Conservation (phyloP, 2,797 vertebrate genomes). For the Microtus obscurus region DNA sequence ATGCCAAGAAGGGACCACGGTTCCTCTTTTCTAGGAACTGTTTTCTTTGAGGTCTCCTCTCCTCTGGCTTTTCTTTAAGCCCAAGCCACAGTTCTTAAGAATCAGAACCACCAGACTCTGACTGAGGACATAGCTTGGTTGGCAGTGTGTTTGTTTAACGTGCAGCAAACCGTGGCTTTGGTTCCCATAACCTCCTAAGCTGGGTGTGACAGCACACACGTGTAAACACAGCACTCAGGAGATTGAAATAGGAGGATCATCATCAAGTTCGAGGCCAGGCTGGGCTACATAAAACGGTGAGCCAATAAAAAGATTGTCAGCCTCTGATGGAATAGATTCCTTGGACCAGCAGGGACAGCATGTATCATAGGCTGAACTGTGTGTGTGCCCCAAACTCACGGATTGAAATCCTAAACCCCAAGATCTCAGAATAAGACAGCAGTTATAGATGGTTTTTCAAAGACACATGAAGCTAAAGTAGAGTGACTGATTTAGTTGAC, state of each 20-base stretch:
- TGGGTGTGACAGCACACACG: too few species aligned
- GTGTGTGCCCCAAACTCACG: neutral
- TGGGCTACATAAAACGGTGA: neutral
- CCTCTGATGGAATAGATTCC: neutral
- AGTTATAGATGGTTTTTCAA: neutral
- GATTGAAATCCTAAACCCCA: neutral
- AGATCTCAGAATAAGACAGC: neutral
- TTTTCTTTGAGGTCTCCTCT: slow-evolving; percentile 7
- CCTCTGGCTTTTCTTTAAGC: neutral
- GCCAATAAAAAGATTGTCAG: neutral
- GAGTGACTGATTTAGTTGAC: neutral
- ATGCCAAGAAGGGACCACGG: neutral
- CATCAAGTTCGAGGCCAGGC: neutral
- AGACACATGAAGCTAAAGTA: neutral
- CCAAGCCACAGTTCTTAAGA: neutral
- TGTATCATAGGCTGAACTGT: neutral
- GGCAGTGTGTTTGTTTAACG: neutral
- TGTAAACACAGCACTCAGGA: neutral
- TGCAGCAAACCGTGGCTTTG: neutral
- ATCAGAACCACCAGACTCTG: neutral
- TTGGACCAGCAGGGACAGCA: neutral
- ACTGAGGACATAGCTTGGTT: too few species aligned
- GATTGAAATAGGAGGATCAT: neutral
- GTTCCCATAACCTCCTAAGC: neutral
- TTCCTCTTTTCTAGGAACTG: slow-evolving; percentile 8